Base-by-base conservation (phyloP, 1,140 invertebrate genomes). In the Zaprionus nigranus region DNA sequence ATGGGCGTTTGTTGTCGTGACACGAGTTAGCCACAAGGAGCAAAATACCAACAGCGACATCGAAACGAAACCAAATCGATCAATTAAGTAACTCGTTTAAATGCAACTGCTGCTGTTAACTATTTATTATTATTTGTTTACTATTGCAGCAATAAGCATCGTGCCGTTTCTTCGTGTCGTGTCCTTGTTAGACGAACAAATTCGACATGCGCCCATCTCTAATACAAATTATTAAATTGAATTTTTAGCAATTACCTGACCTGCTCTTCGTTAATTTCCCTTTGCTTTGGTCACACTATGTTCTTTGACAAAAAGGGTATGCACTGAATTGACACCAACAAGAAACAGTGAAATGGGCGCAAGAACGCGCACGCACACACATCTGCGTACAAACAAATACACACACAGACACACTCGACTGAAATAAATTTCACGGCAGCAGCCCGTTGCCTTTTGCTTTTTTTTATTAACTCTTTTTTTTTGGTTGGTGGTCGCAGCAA, bases 211-310 rank as follows among this genome's bases (percentile, higher is more conserved):
- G 59, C 20, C 66, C 40, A 58, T 63, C 66, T 75, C 65, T 53
- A 53, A 40, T 56, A 6, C 15, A 40, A 34, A 58, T 30, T 34
- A 68, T 26, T 9, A 46, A 46, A 11, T 6, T 26, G 17, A 20
- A 17, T 51, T 43, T 22, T n/a, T 46, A 30, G 20, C 20, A 75
- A 57, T 75, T 70, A 75, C 72, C 72, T 75, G 49, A 11, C n/a
- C 15, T n/a, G 49, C 22, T 36, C n/a, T 61, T 62, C 13, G 28
- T 51, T 5, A 40, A 20, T 51, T 7, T 22, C n/a, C 2, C 30
- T 34, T 43, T 6, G 5, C n/a, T 38, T 51, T 61, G 36, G 22
- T 49, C 15, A 38, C 49, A 68, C 65, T 67, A 28, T 26, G 7
- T 17, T 22, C 9, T 6, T 12, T 7, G 36, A 26, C 46, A 20